Evolutionary conservation across 2,113 vertebrate species (phyloP).

Genomic region (Amblyopsis rosae): DNA sequence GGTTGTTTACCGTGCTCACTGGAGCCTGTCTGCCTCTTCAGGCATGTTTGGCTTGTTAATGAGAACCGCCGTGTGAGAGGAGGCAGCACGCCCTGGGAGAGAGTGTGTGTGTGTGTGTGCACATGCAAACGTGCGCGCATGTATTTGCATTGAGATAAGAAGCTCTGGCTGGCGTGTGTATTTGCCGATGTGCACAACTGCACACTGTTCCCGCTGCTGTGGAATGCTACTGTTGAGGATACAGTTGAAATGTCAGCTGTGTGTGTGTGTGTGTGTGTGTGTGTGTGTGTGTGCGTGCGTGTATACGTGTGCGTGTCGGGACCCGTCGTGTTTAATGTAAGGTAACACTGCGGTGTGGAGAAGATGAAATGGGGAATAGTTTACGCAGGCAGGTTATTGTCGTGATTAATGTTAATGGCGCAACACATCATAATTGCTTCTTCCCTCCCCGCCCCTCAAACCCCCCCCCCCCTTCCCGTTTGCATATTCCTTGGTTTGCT

Average conservation of each 20-base stretch:
- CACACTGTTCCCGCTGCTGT: not conserved
- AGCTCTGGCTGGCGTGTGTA: constrained; percentile 9
- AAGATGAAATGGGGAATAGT: constrained; percentile 37
- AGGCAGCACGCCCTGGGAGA: constrained; percentile 48
- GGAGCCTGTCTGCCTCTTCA: constrained; percentile 74
- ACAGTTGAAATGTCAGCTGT: constrained; percentile 5
- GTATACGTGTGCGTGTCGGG: not conserved
- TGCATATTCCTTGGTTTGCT: not conserved
- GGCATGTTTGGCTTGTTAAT: constrained; percentile 78
- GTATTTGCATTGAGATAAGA: constrained; percentile 65
- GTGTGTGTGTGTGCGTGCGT: not conserved
- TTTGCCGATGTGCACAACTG: constrained; percentile 5
- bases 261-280: constrained; percentile 5
- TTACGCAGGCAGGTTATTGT: constrained; percentile 45
- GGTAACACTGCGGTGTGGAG: constrained; percentile 13
- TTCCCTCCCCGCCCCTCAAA: constrained; percentile 8
- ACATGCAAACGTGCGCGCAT: constrained; percentile 25
- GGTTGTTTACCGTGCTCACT: constrained; percentile 71
- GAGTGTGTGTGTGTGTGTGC: constrained; percentile 33
- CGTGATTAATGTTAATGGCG: constrained; percentile 55
- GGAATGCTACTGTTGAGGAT: constrained; percentile 26
- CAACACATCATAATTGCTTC: constrained; percentile 43
- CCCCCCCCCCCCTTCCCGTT: not conserved
- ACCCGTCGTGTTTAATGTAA: constrained; percentile 36
- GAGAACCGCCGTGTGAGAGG: constrained; percentile 66